Percentiles rank a stretch among this genome's conserved stretches.
Evolutionary conservation across 2,797 vertebrate species (phyloP).

Genomic region (Characodon lateralis): DNA sequence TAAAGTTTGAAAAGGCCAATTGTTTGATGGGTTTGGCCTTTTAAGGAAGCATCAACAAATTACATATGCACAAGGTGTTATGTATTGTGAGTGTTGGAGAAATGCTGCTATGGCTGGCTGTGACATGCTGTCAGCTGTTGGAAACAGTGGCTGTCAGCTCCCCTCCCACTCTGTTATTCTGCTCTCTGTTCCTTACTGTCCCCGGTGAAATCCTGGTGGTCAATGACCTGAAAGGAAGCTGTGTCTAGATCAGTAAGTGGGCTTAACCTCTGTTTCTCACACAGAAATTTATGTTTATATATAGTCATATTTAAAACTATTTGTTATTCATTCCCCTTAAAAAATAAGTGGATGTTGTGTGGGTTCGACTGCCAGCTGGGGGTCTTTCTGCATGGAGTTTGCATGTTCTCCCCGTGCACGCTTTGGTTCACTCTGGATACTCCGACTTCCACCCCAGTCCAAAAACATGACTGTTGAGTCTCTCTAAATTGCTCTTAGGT

Average conservation of each 20-base stretch:
- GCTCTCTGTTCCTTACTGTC: slow-evolving; percentile 15
- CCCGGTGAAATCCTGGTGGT: slow-evolving; percentile 19
- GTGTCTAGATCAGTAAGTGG: neutral
- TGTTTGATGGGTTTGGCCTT: slow-evolving; percentile 60
- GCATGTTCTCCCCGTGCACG: too few species aligned
- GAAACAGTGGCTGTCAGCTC: neutral
- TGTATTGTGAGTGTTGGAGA: slow-evolving; percentile 11
- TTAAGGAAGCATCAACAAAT: slow-evolving; percentile 37
- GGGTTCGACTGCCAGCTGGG: slow-evolving; percentile 6
- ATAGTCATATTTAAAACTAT: slow-evolving; percentile 3
- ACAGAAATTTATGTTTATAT: too few species aligned
- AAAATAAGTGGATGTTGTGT: too few species aligned
- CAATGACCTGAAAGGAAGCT: slow-evolving; percentile 38
- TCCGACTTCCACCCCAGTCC: too few species aligned
- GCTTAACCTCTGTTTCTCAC: neutral
- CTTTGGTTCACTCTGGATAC: too few species aligned
- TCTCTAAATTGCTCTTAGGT: too few species aligned
- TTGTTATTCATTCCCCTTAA: slow-evolving; percentile 21
- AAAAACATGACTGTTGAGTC: too few species aligned
- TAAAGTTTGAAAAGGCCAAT: slow-evolving; percentile 54
- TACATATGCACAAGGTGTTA: slow-evolving; percentile 10
- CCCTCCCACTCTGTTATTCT: slow-evolving; percentile 12
- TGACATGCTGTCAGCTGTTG: slow-evolving; percentile 42
- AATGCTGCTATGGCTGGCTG: slow-evolving; percentile 2
- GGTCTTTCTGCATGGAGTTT: too few species aligned